Conservation (phyloP, 1,140 invertebrate genomes). For the Artemia franciscana region DNA sequence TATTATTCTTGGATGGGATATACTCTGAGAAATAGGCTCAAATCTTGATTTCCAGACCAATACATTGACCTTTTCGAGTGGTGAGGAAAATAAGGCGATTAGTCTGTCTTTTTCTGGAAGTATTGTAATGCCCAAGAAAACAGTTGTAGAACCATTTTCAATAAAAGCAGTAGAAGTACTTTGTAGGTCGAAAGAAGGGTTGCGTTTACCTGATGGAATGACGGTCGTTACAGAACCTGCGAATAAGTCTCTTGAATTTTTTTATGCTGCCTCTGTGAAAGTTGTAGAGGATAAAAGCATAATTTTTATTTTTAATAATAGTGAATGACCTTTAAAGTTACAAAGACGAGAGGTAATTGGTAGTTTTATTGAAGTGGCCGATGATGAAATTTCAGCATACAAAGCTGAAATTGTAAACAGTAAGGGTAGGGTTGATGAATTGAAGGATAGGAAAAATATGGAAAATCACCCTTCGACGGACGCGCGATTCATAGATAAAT, state of each 20-base stretch:
- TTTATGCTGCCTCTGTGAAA: background rate
- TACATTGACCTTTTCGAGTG: background rate
- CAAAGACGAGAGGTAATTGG: background rate
- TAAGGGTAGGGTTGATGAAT: background rate
- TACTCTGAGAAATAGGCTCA: background rate
- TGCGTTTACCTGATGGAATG: too few species aligned
- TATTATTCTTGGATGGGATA: background rate
- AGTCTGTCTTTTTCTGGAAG: background rate
- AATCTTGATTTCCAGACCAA: background rate
- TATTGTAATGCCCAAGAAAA: background rate
- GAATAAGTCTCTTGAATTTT: background rate
- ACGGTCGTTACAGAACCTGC: too few species aligned
- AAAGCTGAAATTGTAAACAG: background rate
- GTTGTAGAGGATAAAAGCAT: background rate
- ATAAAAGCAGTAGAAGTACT: too few species aligned
- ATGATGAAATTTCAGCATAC: background rate
- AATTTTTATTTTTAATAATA: background rate
- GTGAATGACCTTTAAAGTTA: background rate
- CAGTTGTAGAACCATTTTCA: background rate
- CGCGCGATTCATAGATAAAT: background rate
- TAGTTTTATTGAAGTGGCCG: background rate
- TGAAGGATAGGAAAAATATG: background rate
- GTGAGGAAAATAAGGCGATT: background rate
- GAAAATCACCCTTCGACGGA: background rate
- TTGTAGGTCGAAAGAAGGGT: too few species aligned